A percentile compares a stretch with the other conserved stretches of the same genome.
These are phyloP conservation scores for Amphipoea lucens DNA, from an alignment of 2,888 invertebrate species.

Conservation along the genomic window DNA sequence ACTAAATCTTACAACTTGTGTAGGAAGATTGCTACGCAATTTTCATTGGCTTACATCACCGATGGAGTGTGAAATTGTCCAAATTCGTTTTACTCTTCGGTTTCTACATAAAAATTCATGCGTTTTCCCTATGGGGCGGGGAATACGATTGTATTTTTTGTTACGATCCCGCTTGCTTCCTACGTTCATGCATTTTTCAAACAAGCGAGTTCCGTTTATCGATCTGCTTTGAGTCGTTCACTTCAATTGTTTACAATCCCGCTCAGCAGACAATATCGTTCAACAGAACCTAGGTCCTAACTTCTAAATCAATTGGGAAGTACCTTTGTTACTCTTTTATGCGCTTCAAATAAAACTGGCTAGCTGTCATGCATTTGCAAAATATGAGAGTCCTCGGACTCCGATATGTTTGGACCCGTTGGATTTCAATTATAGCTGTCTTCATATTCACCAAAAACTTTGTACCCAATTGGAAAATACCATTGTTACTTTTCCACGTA, in stretches of 20 bases:
- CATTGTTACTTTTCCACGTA: conserved; percentile 8
- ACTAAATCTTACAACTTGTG: conserved; percentile 45
- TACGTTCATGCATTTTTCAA: conserved; percentile 21
- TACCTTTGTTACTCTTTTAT: conserved; percentile 1
- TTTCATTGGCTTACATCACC: conserved; percentile 31
- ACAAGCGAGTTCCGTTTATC: background rate
- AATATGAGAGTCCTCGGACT: background rate
- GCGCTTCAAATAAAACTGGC: background rate
- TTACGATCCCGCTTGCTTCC: background rate
- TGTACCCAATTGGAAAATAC: conserved; percentile 1
- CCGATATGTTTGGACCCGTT: background rate
- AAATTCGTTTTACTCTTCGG: conserved; percentile 34
- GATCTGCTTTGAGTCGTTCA: conserved; percentile 13
- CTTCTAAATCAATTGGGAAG: background rate
- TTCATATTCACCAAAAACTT: conserved; percentile 4
- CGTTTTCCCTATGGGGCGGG: background rate
- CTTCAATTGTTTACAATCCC: background rate
- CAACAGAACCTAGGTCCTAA: background rate
- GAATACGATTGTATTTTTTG: conserved; percentile 13
- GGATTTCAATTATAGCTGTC: background rate
- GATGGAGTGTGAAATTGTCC: conserved; percentile 34
- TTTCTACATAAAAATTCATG: conserved; percentile 30
- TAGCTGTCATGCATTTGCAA: background rate
- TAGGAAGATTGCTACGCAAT: conserved; percentile 23
- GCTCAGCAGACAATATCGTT: conserved; percentile 11